Evolutionary conservation across 2,888 invertebrate genomes (phyloP), one percentile per base, ranked within the genome.

Genomic region (Latrodectus elegans): DNA sequence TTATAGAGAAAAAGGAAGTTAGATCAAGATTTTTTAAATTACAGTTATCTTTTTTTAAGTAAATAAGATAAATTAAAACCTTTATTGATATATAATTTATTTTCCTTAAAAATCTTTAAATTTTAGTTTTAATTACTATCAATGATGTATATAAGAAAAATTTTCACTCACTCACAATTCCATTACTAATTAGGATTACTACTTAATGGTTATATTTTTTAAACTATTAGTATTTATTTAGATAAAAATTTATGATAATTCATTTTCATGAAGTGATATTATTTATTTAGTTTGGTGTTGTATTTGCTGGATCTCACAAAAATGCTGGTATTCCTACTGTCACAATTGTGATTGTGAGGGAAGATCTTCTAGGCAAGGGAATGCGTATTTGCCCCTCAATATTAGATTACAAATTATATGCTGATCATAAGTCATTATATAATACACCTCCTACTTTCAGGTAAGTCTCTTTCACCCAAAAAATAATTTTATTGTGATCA

Each of bases 391-490:
- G 97, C 89, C 99, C 99, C 0, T 94, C 95, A 0, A 94, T 99
- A 75, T 93, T 99, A 70, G 96, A 97, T 92, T 99, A 97, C 93
- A 95, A 95, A 22, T 93, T 95, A 15, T 95, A 95, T 92, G 94
- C 94, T 67, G 96, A 96, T 91, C 95, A 96, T 90, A 97, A 97
- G 91, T 99, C 99, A 0, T 94, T 99, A 72, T 95, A 97, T 90
- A 99, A 99, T 92, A 99, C 99, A n/a, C 99, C 99, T 67, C 97
- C 98, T 86, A 96, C 96, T 91, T 98, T 97, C 93, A 95, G 96
- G 98, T 98, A 93, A 94, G 95, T 94, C 89, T 38, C 38, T 60
- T 60, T 15, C 4, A 8, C 3, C n/a, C n/a, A 60, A 60, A 15
- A 60, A 60, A 38, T 6, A 38, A 38, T 38, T 38, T 6, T 6